Base-by-base conservation (phyloP, 2,113 vertebrate genomes). In the Lasiurus borealis region DNA sequence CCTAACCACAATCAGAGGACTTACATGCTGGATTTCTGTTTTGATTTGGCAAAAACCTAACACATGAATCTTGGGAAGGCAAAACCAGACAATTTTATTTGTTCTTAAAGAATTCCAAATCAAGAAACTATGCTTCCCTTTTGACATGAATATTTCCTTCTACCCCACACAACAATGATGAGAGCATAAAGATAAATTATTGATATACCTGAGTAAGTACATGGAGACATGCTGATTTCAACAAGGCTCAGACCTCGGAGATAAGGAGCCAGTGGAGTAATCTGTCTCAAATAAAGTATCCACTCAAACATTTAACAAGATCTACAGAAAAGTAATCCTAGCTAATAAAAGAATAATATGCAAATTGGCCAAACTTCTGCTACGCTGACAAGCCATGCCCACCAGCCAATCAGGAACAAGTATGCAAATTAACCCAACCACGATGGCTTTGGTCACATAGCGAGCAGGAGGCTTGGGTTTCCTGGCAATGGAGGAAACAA, bases 81-180 rank as follows among this genome's bases (percentile, higher is more conserved):
- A 95, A 73, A 85, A 2, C 14, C 68, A 66, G 46, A 80, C 31
- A 68, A 81, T 75, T 76, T 36, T 27, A 71, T 31, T 10, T 52
- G 46, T 80, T 93, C 54, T 83, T 89, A 57, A 85, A 91, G n/a
- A 95, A 75, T 83, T 90, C 27, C n/a, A 59, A 44, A 89, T 86
- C 54, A 92, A 83, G 44, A 85, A 34, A 34, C 8, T 23, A 87
- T 6, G 10, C 4, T 66, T 23, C 44, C 5, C 19, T 50, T 93
- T 71, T 81, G 23, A 69, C 11, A 66, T 36, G 18, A 46, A 62
- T 27, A 40, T 21, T 73, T 78, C 44, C 46, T 72, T 93, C 59
- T 87, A 59, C 18, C 11, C 19, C 44, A 92, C 9, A 71, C 12
- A 78, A 69, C 34, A 92, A 85, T 87, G 50, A 69, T 6, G 31